A percentile compares a stretch with the other conserved stretches of the same genome.
phyloP scores from a whole-genome alignment of 35 echinoderm and acorn worm species.

The Antedon bifida region DNA sequence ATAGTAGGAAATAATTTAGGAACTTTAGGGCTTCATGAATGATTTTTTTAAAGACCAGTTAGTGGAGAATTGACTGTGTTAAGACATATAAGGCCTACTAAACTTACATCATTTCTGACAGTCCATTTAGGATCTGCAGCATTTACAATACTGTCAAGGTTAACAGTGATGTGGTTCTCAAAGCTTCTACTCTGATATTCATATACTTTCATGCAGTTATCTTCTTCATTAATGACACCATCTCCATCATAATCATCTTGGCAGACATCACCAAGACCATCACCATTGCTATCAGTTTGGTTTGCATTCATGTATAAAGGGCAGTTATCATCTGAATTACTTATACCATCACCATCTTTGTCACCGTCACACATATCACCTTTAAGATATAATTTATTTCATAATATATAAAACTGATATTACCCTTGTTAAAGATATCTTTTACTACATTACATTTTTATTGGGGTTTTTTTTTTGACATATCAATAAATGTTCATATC shows the following conservation, averaged over 20 bases:
- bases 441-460: no score
- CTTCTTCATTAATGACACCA: slow-evolving; percentile 31
- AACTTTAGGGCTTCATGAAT: no score
- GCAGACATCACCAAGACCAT: slow-evolving; percentile 60
- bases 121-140: slow-evolving; percentile 33
- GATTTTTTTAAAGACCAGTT: no score
- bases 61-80: no score
- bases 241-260: slow-evolving; percentile 65
- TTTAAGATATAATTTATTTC: background rate
- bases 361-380: slow-evolving; percentile 88
- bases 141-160: slow-evolving; percentile 32
- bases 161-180: slow-evolving; percentile 24
- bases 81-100: no score
- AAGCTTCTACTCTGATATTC: slow-evolving; percentile 41
- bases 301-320: slow-evolving; percentile 49
- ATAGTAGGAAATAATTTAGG: no score
- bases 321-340: slow-evolving; percentile 70
- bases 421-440: no score
- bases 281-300: slow-evolving; percentile 58
- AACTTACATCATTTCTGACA: slow-evolving; percentile 33
- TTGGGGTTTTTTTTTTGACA: no score
- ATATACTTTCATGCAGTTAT: slow-evolving; percentile 51
- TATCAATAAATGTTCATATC: no score
- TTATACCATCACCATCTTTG: slow-evolving; percentile 69
- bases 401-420: no score